Evolutionary conservation across 2,888 invertebrate species (phyloP), one percentile per base, ranked within the genome.

Genomic region (Synanthedon myopaeformis): DNA sequence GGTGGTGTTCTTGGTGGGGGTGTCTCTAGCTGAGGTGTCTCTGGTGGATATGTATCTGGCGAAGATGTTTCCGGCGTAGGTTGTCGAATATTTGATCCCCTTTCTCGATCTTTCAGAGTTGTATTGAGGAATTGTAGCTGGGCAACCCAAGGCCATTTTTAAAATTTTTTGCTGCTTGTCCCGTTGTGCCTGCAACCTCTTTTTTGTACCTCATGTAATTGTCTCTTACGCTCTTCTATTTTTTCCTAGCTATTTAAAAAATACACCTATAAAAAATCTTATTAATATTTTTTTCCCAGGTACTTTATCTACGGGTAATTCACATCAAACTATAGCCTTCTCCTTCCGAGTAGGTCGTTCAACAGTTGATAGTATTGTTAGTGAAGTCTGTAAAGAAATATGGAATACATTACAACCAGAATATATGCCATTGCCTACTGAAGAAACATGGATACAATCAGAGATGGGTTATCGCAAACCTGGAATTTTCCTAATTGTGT

Each of bases 121-220:
- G 13, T 1, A 6, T 19, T 4, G 1, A 49, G 14, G 12, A 49
- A n/a, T 3, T 42, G 50, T 17, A 50, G 41, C 28, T 57, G 50
- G n/a, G 52, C 42, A 53, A 53, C 55, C 53, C 55, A 57, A 19
- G 53, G 53, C 55, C 55, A 55, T 50, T 50, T 45, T 50, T 19
- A 45, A 48, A 52, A 57, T 51, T 57, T 57, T 51, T 55, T 50
- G 55, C 10, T 49, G 51, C 51, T 53, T 53, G 52, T 10, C 52
- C 55, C 49, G 53, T 52, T 51, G 51, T 45, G 19, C 42, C 54
- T 54, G 52, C 49, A 28, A 49, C 49, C 41, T 51, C 52, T 52
- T 54, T 57, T 54, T 55, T 57, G 35, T 55, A 55, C 42, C 51
- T 53, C 51, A 55, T 51, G 35, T 55, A 57, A 35, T 52, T 55